Evolutionary conservation across 2,888 invertebrate species (phyloP).

Genomic region (Exocentrus adspersus): DNA sequence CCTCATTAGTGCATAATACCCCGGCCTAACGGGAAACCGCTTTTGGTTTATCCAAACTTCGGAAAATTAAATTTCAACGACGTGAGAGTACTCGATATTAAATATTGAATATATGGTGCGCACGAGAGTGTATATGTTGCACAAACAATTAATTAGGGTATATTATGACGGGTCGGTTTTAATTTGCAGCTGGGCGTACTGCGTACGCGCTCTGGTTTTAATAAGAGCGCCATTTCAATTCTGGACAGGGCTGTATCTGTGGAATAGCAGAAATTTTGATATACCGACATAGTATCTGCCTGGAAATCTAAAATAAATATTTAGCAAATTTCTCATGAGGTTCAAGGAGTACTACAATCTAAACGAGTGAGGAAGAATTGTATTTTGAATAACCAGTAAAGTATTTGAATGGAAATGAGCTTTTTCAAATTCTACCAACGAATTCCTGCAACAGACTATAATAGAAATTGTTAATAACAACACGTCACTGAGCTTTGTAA

Average conservation of each 20-base stretch:
- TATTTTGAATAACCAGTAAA: background rate
- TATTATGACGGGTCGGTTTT: conserved; percentile 19
- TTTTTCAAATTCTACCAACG: background rate
- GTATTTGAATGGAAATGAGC: background rate
- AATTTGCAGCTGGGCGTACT: conserved; percentile 16
- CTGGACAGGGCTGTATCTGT: background rate
- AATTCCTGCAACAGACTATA: background rate
- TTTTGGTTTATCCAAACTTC: conserved; percentile 48
- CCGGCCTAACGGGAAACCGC: conserved; percentile 46
- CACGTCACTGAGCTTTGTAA: background rate
- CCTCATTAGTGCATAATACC: conserved; percentile 50
- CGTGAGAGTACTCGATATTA: conserved; percentile 25
- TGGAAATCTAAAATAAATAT: no score
- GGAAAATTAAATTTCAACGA: conserved; percentile 41
- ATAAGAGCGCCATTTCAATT: background rate
- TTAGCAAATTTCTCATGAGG: no score
- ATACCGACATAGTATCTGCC: no score
- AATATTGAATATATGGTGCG: conserved; percentile 30
- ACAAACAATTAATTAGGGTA: conserved; percentile 23
- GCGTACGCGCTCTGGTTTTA: background rate
- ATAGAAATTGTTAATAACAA: background rate
- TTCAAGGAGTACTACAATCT: no score
- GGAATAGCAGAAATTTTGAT: no score
- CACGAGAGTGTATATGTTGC: conserved; percentile 9
- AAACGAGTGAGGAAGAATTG: no score